These are phyloP conservation scores for Lepus europaeus DNA, from an alignment of 2,113 vertebrate genomes.

Conservation along the genomic window DNA sequence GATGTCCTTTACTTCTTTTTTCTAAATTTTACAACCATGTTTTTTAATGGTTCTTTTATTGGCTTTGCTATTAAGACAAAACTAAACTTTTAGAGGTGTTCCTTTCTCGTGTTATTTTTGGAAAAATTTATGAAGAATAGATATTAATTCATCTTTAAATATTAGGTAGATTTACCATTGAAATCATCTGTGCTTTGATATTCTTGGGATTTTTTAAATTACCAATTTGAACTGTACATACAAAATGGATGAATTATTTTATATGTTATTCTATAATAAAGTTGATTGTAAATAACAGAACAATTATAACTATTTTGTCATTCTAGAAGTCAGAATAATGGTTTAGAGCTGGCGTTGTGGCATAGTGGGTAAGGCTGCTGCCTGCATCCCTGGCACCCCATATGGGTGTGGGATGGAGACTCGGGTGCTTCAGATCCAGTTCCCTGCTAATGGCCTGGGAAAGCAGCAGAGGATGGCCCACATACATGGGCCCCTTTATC, in stretches of 20 bases:
- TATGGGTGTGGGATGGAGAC: too few relatives aligned
- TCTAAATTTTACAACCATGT: neutral
- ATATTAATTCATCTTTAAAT: slow-evolving; percentile 31
- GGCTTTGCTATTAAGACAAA: neutral
- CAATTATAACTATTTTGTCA: neutral
- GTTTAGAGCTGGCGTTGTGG: neutral
- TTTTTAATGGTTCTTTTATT: neutral
- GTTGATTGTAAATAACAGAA: neutral
- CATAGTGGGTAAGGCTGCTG: too few relatives aligned
- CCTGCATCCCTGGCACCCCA: too few relatives aligned
- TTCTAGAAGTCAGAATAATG: neutral
- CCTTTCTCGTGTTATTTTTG: neutral
- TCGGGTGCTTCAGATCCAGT: too few relatives aligned
- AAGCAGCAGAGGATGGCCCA: too few relatives aligned
- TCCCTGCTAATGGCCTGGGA: too few relatives aligned
- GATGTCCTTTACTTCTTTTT: neutral
- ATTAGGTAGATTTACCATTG: neutral
- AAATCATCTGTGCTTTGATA: neutral
- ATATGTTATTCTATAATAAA: neutral
- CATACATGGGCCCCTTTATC: too few relatives aligned
- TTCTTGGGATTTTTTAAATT: neutral
- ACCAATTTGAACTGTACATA: neutral
- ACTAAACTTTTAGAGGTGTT: neutral
- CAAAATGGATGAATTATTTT: neutral
- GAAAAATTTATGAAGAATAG: neutral